phyloP scores from a whole-genome alignment of 2,888 invertebrate species.

The Endotricha flammealis region DNA sequence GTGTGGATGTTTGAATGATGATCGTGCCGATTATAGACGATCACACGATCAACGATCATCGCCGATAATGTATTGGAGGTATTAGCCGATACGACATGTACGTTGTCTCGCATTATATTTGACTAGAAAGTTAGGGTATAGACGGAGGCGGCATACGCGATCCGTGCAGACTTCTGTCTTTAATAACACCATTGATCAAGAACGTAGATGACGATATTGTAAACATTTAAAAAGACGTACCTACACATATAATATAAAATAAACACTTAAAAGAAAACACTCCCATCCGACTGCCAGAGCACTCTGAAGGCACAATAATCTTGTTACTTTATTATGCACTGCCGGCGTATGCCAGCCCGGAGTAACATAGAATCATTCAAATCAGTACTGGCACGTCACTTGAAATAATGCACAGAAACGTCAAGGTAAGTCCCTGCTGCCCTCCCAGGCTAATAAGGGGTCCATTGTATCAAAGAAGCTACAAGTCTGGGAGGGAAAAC shows the following conservation, averaged over 20 bases:
- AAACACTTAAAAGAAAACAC: constrained; percentile 26
- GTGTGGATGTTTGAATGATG: too few relatives aligned
- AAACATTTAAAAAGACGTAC: constrained; percentile 21
- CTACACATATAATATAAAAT: constrained; percentile 23
- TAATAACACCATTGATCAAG: constrained; percentile 4
- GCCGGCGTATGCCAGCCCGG: constrained; percentile 10
- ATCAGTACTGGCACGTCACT: background rate
- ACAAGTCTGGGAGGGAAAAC: too few relatives aligned
- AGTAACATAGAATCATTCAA: background rate
- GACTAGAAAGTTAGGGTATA: background rate
- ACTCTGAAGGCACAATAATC: constrained; percentile 40
- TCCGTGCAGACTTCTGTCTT: constrained; percentile 10
- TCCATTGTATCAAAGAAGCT: background rate
- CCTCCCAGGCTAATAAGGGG: constrained; percentile 4
- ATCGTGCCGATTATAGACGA: too few relatives aligned
- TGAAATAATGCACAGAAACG: background rate
- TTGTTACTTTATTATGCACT: constrained; percentile 27
- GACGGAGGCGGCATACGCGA: background rate
- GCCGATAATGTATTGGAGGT: background rate
- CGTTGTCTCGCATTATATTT: background rate
- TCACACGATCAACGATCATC: too few relatives aligned
- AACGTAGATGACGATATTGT: constrained; percentile 3
- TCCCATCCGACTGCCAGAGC: constrained; percentile 28
- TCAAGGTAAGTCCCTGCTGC: background rate
- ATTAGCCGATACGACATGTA: background rate